Percentiles rank a stretch among this genome's conserved stretches.
Evolutionary conservation across 2,888 invertebrate species (phyloP).

Genomic region (Andrena bicolor): DNA sequence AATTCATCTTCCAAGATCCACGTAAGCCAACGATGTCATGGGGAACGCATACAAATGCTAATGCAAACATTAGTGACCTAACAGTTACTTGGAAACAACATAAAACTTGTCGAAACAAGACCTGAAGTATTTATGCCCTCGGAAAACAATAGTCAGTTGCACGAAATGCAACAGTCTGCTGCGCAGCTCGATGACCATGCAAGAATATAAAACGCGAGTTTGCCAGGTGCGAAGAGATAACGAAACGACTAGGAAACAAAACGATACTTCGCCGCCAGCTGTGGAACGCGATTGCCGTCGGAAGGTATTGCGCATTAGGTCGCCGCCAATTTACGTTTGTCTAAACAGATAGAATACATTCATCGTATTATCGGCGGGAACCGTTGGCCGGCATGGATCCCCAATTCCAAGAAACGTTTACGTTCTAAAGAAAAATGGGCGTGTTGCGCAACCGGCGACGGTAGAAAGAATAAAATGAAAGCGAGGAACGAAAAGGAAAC

Average conservation of each 20-base stretch:
- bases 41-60: too few species aligned
- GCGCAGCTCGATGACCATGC: conserved; percentile 28
- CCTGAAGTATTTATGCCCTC: not conserved
- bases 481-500: not conserved
- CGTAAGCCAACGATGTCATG: too few species aligned
- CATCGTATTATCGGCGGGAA: conserved; percentile 8
- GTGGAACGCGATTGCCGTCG: conserved; percentile 29
- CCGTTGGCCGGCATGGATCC: conserved; percentile 16
- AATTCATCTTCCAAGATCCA: too few species aligned
- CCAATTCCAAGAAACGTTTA: conserved; percentile 18
- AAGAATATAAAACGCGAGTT: conserved; percentile 9
- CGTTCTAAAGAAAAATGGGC: conserved; percentile 1
- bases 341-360: conserved; percentile 18
- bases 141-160: not conserved
- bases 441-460: conserved; percentile 20
- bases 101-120: not conserved
- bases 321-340: conserved; percentile 9
- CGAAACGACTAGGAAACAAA: conserved; percentile 40
- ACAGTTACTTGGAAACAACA: not conserved
- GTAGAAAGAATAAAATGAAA: not conserved
- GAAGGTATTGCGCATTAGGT: conserved; percentile 29
- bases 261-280: conserved; percentile 28
- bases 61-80: not conserved
- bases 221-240: conserved; percentile 46
- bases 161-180: conserved; percentile 3